phyloP scores from a whole-genome alignment of 2,113 vertebrate genomes.

The Holacanthus passer region DNA sequence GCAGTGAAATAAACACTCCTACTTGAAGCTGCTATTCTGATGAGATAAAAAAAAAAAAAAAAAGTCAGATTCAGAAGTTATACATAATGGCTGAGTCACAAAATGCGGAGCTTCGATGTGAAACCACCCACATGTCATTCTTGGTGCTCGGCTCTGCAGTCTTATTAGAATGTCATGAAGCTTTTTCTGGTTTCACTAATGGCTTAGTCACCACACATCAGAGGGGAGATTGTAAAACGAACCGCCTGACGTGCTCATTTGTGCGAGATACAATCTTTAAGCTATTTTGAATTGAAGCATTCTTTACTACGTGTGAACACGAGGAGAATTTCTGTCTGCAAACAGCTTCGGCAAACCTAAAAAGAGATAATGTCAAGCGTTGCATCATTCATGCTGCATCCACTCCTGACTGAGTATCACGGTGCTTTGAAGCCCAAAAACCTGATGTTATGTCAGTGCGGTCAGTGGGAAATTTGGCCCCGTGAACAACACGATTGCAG shows the following conservation, averaged over 20 bases:
- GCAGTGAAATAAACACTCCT: slow-evolving; percentile 2
- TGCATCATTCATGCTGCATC: slow-evolving; percentile 16
- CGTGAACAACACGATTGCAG: background rate
- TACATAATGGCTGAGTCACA: slow-evolving; percentile 66
- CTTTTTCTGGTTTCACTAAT: slow-evolving; percentile 41
- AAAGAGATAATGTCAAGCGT: background rate
- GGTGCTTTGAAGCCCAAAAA: slow-evolving; percentile 6
- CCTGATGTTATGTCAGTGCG: background rate
- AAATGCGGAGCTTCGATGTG: slow-evolving; percentile 36
- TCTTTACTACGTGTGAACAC: background rate
- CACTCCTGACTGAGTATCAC: background rate
- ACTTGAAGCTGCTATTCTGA: slow-evolving; percentile 40
- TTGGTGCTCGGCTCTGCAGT: slow-evolving; percentile 2
- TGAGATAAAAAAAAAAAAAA: background rate
- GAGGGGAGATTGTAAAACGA: background rate
- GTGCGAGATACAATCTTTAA: background rate
- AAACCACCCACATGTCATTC: slow-evolving; percentile 58
- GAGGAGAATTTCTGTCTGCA: background rate
- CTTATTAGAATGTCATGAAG: slow-evolving; percentile 42
- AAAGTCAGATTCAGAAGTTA: slow-evolving; percentile 21
- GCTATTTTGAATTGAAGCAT: background rate
- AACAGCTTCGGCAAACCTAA: background rate
- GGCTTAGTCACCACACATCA: slow-evolving; percentile 18
- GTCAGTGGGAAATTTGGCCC: background rate
- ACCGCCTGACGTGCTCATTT: background rate